phyloP scores from a whole-genome alignment of 2,888 invertebrate species.

The Bellardia pandia region DNA sequence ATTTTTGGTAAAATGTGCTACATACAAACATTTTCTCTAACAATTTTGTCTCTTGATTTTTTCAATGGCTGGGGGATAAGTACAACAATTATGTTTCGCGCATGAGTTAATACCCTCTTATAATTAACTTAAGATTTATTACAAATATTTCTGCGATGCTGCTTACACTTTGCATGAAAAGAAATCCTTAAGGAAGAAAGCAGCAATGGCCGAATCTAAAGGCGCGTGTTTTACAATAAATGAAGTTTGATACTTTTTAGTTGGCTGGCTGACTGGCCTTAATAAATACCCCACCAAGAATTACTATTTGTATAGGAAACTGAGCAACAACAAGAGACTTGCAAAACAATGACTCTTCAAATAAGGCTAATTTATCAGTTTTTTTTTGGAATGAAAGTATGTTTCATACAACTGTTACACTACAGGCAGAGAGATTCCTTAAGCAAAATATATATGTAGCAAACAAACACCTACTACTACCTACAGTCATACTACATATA shows the following conservation, averaged over 20 bases:
- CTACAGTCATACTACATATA: constrained; percentile 25
- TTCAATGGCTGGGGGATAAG: constrained; percentile 35
- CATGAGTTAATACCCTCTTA: constrained; percentile 81
- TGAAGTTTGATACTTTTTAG: constrained; percentile 46
- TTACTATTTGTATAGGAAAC: constrained; percentile 59
- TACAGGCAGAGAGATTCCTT: constrained; percentile 25
- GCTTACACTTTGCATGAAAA: constrained; percentile 26
- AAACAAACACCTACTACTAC: constrained; percentile 60
- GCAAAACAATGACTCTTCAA: constrained; percentile 79
- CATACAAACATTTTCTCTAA: background rate
- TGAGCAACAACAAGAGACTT: constrained; percentile 30
- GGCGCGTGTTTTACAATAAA: constrained; percentile 56
- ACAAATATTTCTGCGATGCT: constrained; percentile 72
- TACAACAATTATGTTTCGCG: constrained; percentile 72
- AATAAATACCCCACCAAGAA: constrained; percentile 70
- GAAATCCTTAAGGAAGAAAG: constrained; percentile 40
- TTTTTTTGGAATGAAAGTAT: constrained; percentile 49
- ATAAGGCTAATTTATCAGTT: constrained; percentile 82
- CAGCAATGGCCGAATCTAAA: background rate
- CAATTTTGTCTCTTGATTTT: constrained; percentile 3
- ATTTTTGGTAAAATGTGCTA: constrained; percentile 25
- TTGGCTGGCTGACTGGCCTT: constrained; percentile 34
- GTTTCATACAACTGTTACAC: constrained; percentile 58
- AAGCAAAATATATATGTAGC: constrained; percentile 20
- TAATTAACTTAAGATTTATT: constrained; percentile 83